These are phyloP conservation scores for Drosophila diplacantha DNA, from an alignment of 2,888 invertebrate genomes.

Conservation along the genomic window DNA sequence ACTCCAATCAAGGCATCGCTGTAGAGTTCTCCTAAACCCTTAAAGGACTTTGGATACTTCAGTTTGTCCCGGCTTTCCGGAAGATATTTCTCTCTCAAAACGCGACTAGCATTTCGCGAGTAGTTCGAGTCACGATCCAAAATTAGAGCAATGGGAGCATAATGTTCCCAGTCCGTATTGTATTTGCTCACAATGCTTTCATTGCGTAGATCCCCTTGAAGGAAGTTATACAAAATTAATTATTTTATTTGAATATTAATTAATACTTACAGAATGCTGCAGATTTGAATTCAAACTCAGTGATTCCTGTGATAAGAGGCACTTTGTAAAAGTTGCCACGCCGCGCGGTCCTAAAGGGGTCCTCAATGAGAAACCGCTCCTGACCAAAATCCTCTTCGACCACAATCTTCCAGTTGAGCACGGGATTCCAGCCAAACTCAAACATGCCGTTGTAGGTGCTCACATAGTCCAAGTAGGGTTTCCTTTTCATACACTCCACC, in stretches of 20 bases:
- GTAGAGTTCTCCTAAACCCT: slow-evolving; percentile 77
- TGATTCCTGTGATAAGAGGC: slow-evolving; percentile 83
- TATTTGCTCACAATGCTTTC: slow-evolving; percentile 75
- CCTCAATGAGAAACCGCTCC: slow-evolving; percentile 81
- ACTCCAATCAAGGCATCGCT: slow-evolving; percentile 81
- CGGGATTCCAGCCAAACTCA: slow-evolving; percentile 69
- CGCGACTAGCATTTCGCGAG: slow-evolving; percentile 66
- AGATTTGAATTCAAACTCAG: slow-evolving; percentile 82
- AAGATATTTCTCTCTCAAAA: slow-evolving; percentile 62
- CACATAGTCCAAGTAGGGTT: slow-evolving; percentile 67
- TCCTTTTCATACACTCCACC: slow-evolving; percentile 80
- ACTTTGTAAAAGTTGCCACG: slow-evolving; percentile 81
- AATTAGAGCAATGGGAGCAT: slow-evolving; percentile 75
- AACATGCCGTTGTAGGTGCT: slow-evolving; percentile 68
- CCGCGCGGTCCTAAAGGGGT: slow-evolving; percentile 80
- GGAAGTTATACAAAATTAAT: background rate
- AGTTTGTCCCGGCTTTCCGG: slow-evolving; percentile 38
- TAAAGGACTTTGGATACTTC: slow-evolving; percentile 52
- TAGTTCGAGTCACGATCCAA: slow-evolving; percentile 74
- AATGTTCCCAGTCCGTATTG: slow-evolving; percentile 66
- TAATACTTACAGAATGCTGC: slow-evolving; percentile 78
- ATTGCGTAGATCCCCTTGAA: slow-evolving; percentile 78
- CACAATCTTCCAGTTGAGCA: slow-evolving; percentile 81
- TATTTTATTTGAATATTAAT: background rate
- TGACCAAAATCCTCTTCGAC: slow-evolving; percentile 83